A percentile compares a stretch with the other conserved stretches of the same genome.
Evolutionary conservation across 2,113 vertebrate genomes (phyloP).

Genomic region (Cromileptes altivelis): DNA sequence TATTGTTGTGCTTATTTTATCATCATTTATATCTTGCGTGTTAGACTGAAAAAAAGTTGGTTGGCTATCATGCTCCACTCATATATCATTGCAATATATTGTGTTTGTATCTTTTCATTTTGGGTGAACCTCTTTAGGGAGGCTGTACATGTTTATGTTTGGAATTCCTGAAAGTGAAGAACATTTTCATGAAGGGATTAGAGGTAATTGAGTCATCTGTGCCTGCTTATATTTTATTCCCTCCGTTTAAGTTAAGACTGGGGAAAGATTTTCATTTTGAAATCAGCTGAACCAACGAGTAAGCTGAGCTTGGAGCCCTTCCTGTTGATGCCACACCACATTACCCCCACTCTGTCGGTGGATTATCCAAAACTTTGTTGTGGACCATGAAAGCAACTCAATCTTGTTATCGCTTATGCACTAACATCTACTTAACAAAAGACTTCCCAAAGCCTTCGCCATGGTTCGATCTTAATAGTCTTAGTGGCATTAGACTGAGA

Average conservation of each 20-base stretch:
- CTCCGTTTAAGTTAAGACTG: conserved; percentile 18
- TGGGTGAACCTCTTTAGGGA: background rate
- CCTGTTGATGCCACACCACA: conserved; percentile 39
- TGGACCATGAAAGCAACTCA: conserved; percentile 75
- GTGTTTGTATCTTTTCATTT: background rate
- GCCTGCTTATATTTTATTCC: conserved; percentile 23
- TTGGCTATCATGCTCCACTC: background rate
- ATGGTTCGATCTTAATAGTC: conserved; percentile 79
- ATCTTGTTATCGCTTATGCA: conserved; percentile 77
- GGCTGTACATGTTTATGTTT: conserved; percentile 16
- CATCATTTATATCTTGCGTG: background rate
- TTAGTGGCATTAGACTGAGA: conserved; percentile 78
- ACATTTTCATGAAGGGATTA: conserved; percentile 34
- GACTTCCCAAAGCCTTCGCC: conserved; percentile 74
- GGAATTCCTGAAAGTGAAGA: conserved; percentile 37
- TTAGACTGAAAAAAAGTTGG: background rate
- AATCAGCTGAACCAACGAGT: conserved; percentile 31
- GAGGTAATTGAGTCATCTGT: conserved; percentile 52
- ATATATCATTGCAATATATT: background rate
- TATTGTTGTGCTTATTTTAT: background rate
- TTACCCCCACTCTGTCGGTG: conserved; percentile 42
- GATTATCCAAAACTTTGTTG: conserved; percentile 78
- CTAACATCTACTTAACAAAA: conserved; percentile 77
- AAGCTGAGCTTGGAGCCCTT: conserved; percentile 34
- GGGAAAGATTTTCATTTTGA: conserved; percentile 13